Percentiles rank a stretch among this genome's conserved stretches.
phyloP scores from a whole-genome alignment of 1,140 invertebrate genomes.

The Scaptomyza graminum region DNA sequence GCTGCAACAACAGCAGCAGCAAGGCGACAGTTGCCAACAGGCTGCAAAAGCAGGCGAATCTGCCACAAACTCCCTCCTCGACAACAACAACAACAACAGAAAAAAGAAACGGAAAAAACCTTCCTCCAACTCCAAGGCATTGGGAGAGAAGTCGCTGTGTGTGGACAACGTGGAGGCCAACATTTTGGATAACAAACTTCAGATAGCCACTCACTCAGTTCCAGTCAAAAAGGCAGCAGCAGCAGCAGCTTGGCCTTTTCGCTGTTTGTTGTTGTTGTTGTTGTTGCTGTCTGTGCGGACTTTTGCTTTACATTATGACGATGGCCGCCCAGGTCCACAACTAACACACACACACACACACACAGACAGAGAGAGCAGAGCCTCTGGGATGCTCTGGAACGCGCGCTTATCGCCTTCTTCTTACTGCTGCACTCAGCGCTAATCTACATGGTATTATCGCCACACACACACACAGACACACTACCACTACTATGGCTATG shows the following conservation, averaged over 20 bases:
- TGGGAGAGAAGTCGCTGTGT: conserved; percentile 3
- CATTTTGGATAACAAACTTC: conserved; percentile 74
- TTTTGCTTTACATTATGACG: conserved; percentile 47
- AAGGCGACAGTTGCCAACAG: conserved; percentile 48
- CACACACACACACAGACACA: conserved; percentile 44
- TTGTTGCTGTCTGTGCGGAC: conserved; percentile 10
- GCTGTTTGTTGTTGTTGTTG: conserved; percentile 9
- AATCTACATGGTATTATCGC: conserved; percentile 77
- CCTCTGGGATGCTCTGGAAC: conserved; percentile 49
- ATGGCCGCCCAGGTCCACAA: conserved; percentile 42
- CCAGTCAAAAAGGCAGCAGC: conserved; percentile 10
- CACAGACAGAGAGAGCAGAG: background rate
- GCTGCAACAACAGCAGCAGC: conserved; percentile 24
- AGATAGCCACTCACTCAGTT: conserved; percentile 62
- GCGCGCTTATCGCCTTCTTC: conserved; percentile 53
- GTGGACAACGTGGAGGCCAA: conserved; percentile 46
- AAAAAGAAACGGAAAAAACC: conserved; percentile 1
- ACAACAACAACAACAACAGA: too few species aligned
- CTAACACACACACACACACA: background rate
- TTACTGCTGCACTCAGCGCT: conserved; percentile 76
- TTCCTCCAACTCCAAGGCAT: conserved; percentile 9
- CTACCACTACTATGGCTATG: background rate
- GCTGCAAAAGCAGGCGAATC: conserved; percentile 6
- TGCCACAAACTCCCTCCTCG: background rate
- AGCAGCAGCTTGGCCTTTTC: conserved; percentile 36